phyloP scores from a whole-genome alignment of 2,888 invertebrate genomes.

The Calliopum simillimum region DNA sequence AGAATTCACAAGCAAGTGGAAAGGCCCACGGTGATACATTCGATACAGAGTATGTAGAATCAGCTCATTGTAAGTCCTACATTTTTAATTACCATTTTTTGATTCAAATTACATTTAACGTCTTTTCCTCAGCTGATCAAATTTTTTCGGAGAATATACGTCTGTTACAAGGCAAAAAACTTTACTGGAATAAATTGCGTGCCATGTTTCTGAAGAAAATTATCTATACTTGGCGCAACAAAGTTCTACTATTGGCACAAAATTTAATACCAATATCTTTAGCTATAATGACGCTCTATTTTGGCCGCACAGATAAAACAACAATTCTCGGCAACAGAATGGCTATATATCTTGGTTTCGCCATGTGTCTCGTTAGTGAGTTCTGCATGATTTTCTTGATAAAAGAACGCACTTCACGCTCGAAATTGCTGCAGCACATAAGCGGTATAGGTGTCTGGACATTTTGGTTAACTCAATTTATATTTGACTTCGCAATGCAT shows the following conservation, averaged over 20 bases:
- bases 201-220: constrained; percentile 76
- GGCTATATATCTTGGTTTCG: constrained; percentile 70
- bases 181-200: constrained; percentile 70
- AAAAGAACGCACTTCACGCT: constrained; percentile 75
- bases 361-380: constrained; percentile 69
- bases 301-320: constrained; percentile 66
- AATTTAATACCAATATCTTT: constrained; percentile 75
- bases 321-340: constrained; percentile 72
- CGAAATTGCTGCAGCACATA: constrained; percentile 79
- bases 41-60: constrained; percentile 28
- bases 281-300: constrained; percentile 72
- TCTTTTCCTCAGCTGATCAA: constrained; percentile 30
- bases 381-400: constrained; percentile 72
- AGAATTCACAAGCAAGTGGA: constrained; percentile 46
- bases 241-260: constrained; percentile 73
- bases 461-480: constrained; percentile 77
- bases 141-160: constrained; percentile 41
- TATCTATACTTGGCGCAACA: constrained; percentile 74
- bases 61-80: constrained; percentile 38
- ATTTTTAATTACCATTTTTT: neutral
- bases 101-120: too few species aligned
- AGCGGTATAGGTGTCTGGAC: constrained; percentile 76
- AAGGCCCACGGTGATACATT: neutral
- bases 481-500: constrained; percentile 70
- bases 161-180: constrained; percentile 36